Evolutionary conservation across 2,113 vertebrate genomes (phyloP), one percentile per base, ranked within the genome.

Genomic region (Pongo abelii): DNA sequence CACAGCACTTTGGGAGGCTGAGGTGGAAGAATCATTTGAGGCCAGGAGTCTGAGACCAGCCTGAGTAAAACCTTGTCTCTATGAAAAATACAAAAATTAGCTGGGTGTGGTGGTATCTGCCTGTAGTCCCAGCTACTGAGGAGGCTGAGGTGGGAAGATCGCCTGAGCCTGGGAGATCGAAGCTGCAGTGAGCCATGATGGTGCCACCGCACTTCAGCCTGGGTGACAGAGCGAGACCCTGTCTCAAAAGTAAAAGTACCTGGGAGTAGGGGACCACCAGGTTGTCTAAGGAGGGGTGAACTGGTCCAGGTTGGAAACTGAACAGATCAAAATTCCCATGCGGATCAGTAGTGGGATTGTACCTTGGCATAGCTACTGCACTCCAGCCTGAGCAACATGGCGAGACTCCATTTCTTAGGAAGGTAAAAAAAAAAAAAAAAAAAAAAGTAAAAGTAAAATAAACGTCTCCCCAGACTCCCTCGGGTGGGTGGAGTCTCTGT

Each of bases 381-480:
- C 27, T 64, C 27, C 61, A 64, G 61, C 27, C 27, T 32, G 61
- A 30, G 25, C 12, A 32, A 64, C 61, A 32, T 64, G 32, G 27
- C 1, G 61, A 64, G 61, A 64, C 27, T 30, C 61, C 27, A 6
- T 64, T 64, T 64, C 61, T 64, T 64, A 30, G 27, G 52, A 55
- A 55, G 17, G 52, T 25, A 9, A 59, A 20, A 38, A 22, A 38
- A 72, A 72, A 20, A 22, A 20, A 22, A 38, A 22, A 72, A 40
- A 25, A 17, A n/a, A 18, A 38, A 70, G 43, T 46, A 70, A 18
- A 20, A 22, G n/a, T 74, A 11, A 74, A 40, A 25, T 27, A 78
- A 75, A 43, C 0, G 0, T 16, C 35, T n/a, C 38, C 55, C 22
- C 20, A 23, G 35, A 16, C 23, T 11, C 30, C n/a, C 13, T 35